Base-by-base conservation (phyloP, 2,797 vertebrate species). In the Scolopax rusticola region DNA sequence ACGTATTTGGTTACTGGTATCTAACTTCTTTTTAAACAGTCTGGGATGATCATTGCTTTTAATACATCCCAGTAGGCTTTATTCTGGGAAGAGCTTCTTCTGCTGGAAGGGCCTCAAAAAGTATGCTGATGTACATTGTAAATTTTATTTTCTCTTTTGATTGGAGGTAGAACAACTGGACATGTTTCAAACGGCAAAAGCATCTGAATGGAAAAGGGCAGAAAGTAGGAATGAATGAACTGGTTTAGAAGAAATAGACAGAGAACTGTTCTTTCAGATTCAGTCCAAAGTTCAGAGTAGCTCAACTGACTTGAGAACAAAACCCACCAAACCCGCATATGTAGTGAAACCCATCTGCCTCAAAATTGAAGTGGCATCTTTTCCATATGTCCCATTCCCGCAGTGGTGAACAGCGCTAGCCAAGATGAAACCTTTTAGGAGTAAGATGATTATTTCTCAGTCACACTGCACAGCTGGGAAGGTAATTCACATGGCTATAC, bases 1-100 rank as follows among this genome's bases (percentile, higher is more conserved):
- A 71, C 5, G 0, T 76, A 63, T 70, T 89, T 91, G 78, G 86
- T 95, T 95, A 84, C 86, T 89, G 84, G 61, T 87, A 60, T 89
- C 87, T 85, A 45, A 93, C 64, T 81, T 84, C 32, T 77, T 94
- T 94, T 86, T 74, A 63, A 93, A 21, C 51, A 67, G 30, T 76
- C 79, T 93, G 92, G 76, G 84, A 89, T 87, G 89, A 74, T 76
- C 93, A 60, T 89, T 81, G 95, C 61, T 74, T 97, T 96, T 95
- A 87, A 87, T 76, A 48, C 71, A 65, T 94, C 93, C 91, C 94
- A 61, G 28, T 48, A 81, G 94, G 73, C 63, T 82, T 90, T 73
- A 40, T 67, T 64, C 41, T 64, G 61, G 61, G 40, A 64, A 64
- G 61, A 43, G 14, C 40, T 40, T 43, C 40, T 64, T 32, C 81